A percentile compares a stretch with the other conserved stretches of the same genome.
These are phyloP conservation scores for Macrophya annulata DNA, from an alignment of 2,888 invertebrate species.

Conservation along the genomic window DNA sequence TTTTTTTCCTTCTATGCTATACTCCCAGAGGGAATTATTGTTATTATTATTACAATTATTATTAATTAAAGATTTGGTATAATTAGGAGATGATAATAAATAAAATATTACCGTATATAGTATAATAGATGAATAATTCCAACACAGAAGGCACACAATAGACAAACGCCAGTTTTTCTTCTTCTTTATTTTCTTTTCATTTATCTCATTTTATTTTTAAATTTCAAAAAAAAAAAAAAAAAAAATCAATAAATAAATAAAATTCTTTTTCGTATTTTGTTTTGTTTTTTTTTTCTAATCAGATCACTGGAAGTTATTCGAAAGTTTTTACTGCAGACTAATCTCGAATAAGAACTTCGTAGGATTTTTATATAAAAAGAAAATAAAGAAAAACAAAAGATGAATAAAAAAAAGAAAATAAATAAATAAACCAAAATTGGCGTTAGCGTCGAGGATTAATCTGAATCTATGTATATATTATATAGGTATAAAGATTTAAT, in stretches of 20 bases:
- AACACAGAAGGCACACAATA: conserved; percentile 35
- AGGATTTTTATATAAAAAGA: background rate
- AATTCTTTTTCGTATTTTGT: background rate
- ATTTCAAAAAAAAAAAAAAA: no score
- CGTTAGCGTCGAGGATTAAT: conserved; percentile 14
- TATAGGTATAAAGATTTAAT: conserved; percentile 14
- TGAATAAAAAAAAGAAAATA: background rate
- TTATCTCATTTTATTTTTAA: background rate
- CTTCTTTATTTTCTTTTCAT: background rate
- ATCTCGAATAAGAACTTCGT: background rate
- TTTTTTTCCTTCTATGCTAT: background rate
- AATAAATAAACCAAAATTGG: background rate
- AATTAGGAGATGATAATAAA: background rate
- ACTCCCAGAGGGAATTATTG: background rate
- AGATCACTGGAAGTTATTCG: conserved; percentile 2
- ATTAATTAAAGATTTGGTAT: background rate
- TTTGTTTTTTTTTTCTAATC: background rate
- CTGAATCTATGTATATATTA: background rate
- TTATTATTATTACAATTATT: background rate
- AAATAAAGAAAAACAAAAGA: background rate
- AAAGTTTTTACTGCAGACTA: background rate
- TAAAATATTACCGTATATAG: background rate
- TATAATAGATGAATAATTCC: conserved; percentile 14
- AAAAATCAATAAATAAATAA: no score
- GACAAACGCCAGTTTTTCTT: background rate